phyloP scores from a whole-genome alignment of 35 echinoderm and acorn worm genomes.

The Strongylocentrotus purpuratus region DNA sequence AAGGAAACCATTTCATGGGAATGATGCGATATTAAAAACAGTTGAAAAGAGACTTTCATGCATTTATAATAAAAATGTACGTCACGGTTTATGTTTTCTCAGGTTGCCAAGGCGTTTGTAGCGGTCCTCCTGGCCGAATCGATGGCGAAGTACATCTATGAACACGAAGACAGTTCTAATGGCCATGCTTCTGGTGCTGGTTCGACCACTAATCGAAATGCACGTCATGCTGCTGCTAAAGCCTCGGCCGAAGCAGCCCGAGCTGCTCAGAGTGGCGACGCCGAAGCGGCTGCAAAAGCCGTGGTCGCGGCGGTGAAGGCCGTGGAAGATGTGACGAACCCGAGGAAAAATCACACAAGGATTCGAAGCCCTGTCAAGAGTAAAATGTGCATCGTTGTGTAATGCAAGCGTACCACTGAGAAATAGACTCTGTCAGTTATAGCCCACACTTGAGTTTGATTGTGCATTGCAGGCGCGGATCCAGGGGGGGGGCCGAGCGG shows the following conservation, averaged over 20 bases:
- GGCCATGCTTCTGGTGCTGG: constrained; percentile 4
- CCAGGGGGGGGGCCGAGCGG: no score
- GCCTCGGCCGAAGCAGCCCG: constrained; percentile 72
- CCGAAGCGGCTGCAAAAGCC: constrained; percentile 70
- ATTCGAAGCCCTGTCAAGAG: constrained; percentile 68
- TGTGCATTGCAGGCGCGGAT: no score
- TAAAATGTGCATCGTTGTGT: constrained; percentile 72
- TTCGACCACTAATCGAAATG: not conserved
- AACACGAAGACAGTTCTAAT: constrained; percentile 24
- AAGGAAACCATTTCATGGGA: no score
- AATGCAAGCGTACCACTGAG: not conserved
- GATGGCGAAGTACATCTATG: constrained; percentile 63
- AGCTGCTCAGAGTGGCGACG: constrained; percentile 77
- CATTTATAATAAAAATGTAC: not conserved
- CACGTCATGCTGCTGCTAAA: constrained; percentile 61
- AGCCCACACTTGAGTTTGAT: not conserved
- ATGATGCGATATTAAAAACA: no score
- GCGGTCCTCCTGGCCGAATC: constrained; percentile 72
- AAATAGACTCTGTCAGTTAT: not conserved
- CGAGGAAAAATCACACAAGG: not conserved
- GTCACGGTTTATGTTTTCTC: not conserved
- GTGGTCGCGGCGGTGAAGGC: constrained; percentile 72
- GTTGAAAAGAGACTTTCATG: no score
- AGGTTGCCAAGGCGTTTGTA: constrained; percentile 79
- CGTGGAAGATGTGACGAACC: constrained; percentile 47